Evolutionary conservation across 2,888 invertebrate species (phyloP).

Genomic region (Leptarthrus brevirostris): DNA sequence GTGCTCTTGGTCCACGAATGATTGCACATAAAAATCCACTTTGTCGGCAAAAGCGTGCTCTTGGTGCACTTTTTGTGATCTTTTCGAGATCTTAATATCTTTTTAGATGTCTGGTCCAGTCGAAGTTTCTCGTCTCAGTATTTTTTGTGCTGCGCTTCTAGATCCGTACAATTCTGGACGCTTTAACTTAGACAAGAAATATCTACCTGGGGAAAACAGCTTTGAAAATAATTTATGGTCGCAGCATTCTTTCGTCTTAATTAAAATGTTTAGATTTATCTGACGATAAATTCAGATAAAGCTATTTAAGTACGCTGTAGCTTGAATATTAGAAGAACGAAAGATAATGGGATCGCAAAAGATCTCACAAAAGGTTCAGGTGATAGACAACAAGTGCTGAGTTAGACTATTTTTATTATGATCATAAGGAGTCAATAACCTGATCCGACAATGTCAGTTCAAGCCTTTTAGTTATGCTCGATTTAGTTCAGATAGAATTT

Average conservation of each 20-base stretch:
- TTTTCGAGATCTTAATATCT: not conserved
- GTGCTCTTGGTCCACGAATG: not conserved
- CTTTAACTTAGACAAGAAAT: not conserved
- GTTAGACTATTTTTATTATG: not conserved
- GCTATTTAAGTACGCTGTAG: conserved; percentile 14
- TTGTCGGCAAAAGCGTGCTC: not conserved
- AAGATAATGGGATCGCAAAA: not conserved
- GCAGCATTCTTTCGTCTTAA: conserved; percentile 38
- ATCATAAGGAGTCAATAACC: not conserved
- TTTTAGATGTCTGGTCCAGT: not conserved
- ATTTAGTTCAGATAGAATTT: conserved; percentile 11
- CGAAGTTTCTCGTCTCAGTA: not conserved
- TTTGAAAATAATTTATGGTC: conserved; percentile 38
- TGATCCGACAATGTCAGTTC: not conserved
- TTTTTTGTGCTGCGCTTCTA: not conserved
- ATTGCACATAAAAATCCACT: not conserved
- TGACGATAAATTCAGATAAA: conserved; percentile 37
- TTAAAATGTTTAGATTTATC: conserved; percentile 42
- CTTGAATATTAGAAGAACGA: not conserved
- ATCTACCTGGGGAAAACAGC: conserved; percentile 26
- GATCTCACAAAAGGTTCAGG: not conserved
- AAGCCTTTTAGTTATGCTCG: conserved; percentile 10
- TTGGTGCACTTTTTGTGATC: not conserved
- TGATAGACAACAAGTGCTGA: conserved; percentile 1
- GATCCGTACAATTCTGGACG: not conserved